Evolutionary conservation across 2,797 vertebrate species (phyloP).

Genomic region (Sebastolobus alascanus): DNA sequence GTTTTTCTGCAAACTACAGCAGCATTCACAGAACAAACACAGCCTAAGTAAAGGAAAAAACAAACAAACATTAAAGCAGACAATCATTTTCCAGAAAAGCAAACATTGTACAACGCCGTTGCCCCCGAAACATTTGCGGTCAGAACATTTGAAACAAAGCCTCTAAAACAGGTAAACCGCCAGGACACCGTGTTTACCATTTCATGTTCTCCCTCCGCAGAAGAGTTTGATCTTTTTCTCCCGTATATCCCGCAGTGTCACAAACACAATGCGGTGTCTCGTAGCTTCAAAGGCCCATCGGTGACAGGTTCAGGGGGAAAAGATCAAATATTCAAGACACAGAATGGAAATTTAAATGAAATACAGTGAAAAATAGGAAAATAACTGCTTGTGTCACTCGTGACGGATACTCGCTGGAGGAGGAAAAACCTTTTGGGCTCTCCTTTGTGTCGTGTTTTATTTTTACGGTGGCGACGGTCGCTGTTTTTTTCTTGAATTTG

Average conservation of each 20-base stretch:
- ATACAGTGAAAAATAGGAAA: slow-evolving; percentile 77
- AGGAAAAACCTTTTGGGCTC: slow-evolving; percentile 75
- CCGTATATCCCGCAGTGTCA: slow-evolving; percentile 83
- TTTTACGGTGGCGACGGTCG: slow-evolving; percentile 50
- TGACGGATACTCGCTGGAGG: slow-evolving; percentile 68
- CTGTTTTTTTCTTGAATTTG: slow-evolving; percentile 44
- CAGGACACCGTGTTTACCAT: slow-evolving; percentile 79
- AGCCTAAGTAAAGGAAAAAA: slow-evolving; percentile 10
- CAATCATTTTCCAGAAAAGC: slow-evolving; percentile 76
- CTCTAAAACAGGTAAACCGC: slow-evolving; percentile 79
- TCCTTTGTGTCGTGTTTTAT: slow-evolving; percentile 66
- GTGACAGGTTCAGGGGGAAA: slow-evolving; percentile 83
- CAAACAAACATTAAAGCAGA: slow-evolving; percentile 64
- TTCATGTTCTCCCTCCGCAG: slow-evolving; percentile 69
- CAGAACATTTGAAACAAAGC: slow-evolving; percentile 75
- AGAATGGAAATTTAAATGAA: slow-evolving; percentile 85
- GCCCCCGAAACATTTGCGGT: slow-evolving; percentile 77
- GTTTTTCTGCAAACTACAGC: slow-evolving; percentile 73
- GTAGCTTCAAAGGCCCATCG: slow-evolving; percentile 84
- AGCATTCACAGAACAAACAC: slow-evolving; percentile 56
- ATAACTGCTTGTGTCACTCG: slow-evolving; percentile 74
- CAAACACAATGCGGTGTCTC: slow-evolving; percentile 80
- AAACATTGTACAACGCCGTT: slow-evolving; percentile 67
- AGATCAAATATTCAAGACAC: slow-evolving; percentile 86
- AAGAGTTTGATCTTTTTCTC: slow-evolving; percentile 83